phyloP scores from a whole-genome alignment of 64 coral and sea anemone genomes.

The Pocillopora damicornis region DNA sequence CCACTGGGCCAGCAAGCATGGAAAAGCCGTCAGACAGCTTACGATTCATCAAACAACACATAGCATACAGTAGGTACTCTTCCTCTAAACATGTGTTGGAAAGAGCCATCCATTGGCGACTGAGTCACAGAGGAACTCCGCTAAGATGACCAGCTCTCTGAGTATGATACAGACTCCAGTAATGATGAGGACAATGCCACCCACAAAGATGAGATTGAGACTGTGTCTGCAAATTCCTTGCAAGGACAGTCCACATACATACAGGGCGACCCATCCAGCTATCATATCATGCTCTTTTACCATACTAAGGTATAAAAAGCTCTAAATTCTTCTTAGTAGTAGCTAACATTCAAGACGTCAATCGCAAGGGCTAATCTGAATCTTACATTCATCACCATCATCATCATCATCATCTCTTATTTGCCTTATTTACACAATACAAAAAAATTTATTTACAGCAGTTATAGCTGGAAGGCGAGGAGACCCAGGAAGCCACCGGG shows the following conservation, averaged over 20 bases:
- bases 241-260: constrained; percentile 36
- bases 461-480: too few relatives aligned
- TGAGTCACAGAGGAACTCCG: constrained; percentile 41
- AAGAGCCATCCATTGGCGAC: constrained; percentile 40
- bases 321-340: constrained; percentile 3
- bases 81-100: constrained; percentile 55
- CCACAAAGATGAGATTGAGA: constrained; percentile 44
- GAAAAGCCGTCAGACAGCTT: constrained; percentile 34
- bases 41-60: constrained; percentile 46
- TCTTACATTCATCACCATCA: not conserved
- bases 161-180: constrained; percentile 30
- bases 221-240: constrained; percentile 49
- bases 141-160: constrained; percentile 19
- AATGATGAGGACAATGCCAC: constrained; percentile 16
- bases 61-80: constrained; percentile 54
- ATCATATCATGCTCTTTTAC: constrained; percentile 42
- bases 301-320: constrained; percentile 48
- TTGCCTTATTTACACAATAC: too few relatives aligned
- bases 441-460: too few relatives aligned
- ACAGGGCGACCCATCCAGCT: constrained; percentile 32
- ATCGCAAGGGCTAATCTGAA: constrained; percentile 7
- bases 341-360: constrained; percentile 40
- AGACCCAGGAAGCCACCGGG: too few relatives aligned
- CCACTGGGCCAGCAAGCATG: constrained; percentile 49
- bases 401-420: too few relatives aligned